Percentiles rank a stretch among this genome's conserved stretches.
Evolutionary conservation across 1,140 invertebrate genomes (phyloP).

Genomic region (Hyphantria cunea): DNA sequence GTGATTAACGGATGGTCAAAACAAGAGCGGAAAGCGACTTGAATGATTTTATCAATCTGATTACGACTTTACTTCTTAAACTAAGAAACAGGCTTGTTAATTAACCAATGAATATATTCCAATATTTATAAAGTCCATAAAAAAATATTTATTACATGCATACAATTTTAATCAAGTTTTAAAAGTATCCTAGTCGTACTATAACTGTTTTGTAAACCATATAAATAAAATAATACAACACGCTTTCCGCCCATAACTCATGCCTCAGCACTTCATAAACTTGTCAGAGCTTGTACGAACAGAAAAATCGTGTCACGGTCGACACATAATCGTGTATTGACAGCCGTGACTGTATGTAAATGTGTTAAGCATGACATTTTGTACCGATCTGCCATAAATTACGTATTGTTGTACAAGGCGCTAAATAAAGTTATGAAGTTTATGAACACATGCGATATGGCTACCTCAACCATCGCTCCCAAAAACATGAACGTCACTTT

Average conservation of each 20-base stretch:
- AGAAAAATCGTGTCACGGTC: slow-evolving; percentile 61
- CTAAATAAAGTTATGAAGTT: neutral
- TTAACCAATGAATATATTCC: too few relatives aligned
- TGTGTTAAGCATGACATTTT: slow-evolving; percentile 12
- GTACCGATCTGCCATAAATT: slow-evolving; percentile 21
- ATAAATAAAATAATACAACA: too few relatives aligned
- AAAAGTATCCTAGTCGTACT: too few relatives aligned
- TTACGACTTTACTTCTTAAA: too few relatives aligned
- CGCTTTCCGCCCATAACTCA: slow-evolving; percentile 4
- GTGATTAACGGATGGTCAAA: slow-evolving; percentile 19
- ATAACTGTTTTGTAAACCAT: too few relatives aligned
- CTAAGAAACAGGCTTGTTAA: too few relatives aligned
- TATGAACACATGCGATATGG: too few relatives aligned
- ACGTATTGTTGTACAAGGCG: slow-evolving; percentile 12
- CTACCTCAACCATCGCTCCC: too few relatives aligned
- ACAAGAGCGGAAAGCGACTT: slow-evolving; percentile 6
- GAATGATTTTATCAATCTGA: neutral
- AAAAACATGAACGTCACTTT: too few relatives aligned
- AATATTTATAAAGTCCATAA: too few relatives aligned
- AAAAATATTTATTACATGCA: too few relatives aligned
- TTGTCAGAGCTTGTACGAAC: slow-evolving; percentile 10
- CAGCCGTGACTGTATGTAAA: slow-evolving; percentile 44
- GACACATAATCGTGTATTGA: slow-evolving; percentile 52
- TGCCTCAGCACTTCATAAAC: slow-evolving; percentile 8
- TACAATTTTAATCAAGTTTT: too few relatives aligned